Evolutionary conservation across 2,113 vertebrate genomes (phyloP).

Genomic region (Apeltes quadracus): DNA sequence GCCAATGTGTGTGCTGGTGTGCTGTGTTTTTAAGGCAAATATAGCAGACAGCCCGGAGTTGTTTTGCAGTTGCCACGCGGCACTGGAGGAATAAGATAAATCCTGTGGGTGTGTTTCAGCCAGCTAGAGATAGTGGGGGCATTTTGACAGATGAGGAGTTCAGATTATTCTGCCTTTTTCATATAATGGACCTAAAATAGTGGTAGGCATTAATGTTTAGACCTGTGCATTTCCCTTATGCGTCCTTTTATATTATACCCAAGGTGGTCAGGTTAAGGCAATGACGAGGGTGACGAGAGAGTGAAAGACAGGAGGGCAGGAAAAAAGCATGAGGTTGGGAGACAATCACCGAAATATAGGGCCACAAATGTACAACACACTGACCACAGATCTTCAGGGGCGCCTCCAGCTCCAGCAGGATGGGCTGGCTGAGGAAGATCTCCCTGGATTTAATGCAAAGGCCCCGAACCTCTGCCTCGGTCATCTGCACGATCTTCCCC

Average conservation of each 20-base stretch:
- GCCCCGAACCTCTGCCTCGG: constrained; percentile 67
- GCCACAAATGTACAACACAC: constrained; percentile 43
- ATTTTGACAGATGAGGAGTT: constrained; percentile 21
- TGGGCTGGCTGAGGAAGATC: constrained; percentile 80
- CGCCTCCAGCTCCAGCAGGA: constrained; percentile 75
- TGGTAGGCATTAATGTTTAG: not conserved
- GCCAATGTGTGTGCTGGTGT: constrained; percentile 13
- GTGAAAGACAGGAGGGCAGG: not conserved
- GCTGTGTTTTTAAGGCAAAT: constrained; percentile 29
- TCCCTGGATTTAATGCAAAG: constrained; percentile 81
- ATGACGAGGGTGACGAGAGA: constrained; percentile 3
- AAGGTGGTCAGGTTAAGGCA: not conserved
- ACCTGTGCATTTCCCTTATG: not conserved
- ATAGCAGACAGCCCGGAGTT: constrained; percentile 23
- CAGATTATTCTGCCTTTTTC: not conserved
- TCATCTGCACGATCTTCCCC: constrained; percentile 79
- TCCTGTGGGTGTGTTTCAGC: constrained; percentile 43
- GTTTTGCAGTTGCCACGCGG: constrained; percentile 28
- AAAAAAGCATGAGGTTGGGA: not conserved
- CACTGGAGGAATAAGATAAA: constrained; percentile 48
- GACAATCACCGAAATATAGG: not conserved
- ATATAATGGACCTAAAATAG: not conserved
- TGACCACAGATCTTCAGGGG: constrained; percentile 79
- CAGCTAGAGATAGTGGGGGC: constrained; percentile 20
- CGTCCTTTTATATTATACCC: constrained; percentile 1